Percentiles rank a stretch among this genome's conserved stretches.
Conservation (phyloP, 2,888 invertebrate species). For the Ophion costatus region DNA sequence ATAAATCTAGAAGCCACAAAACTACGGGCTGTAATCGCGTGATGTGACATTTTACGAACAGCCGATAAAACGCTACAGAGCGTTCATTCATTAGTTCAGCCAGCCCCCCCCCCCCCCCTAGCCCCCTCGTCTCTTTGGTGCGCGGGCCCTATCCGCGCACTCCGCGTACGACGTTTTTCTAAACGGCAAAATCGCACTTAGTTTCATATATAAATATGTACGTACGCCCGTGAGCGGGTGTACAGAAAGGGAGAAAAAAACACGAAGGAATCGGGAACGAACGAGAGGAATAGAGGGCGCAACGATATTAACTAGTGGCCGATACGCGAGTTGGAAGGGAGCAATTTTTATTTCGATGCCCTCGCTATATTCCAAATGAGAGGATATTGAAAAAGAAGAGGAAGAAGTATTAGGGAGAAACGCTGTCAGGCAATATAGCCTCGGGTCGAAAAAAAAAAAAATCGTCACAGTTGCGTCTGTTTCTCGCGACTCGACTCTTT, state of each 20-base stretch:
- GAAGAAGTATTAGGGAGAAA: conserved; percentile 27
- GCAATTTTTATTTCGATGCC: conserved; percentile 32
- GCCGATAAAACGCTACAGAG: conserved; percentile 78
- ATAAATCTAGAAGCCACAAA: conserved; percentile 62
- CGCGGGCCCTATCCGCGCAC: neutral
- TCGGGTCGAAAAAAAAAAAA: conserved; percentile 46
- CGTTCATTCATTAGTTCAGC: conserved; percentile 76
- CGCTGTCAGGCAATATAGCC: conserved; percentile 12
- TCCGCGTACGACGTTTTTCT: conserved; percentile 49
- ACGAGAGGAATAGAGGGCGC: conserved; percentile 39
- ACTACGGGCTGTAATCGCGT: conserved; percentile 32
- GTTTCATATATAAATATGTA: too few species aligned
- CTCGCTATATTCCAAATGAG: conserved; percentile 33
- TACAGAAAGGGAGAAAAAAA: conserved; percentile 28
- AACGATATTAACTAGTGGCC: conserved; percentile 58
- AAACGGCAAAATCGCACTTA: conserved; percentile 48
- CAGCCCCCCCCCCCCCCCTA: conserved; percentile 63
- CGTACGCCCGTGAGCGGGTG: neutral
- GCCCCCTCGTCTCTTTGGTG: conserved; percentile 4
- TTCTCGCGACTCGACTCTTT: conserved; percentile 30
- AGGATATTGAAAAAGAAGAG: conserved; percentile 36
- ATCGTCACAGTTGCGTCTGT: conserved; percentile 60
- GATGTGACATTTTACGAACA: conserved; percentile 76
- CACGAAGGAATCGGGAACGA: conserved; percentile 28
- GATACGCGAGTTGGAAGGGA: conserved; percentile 36